Conservation (phyloP, 2,113 vertebrate genomes). For the Oplegnathus fasciatus region DNA sequence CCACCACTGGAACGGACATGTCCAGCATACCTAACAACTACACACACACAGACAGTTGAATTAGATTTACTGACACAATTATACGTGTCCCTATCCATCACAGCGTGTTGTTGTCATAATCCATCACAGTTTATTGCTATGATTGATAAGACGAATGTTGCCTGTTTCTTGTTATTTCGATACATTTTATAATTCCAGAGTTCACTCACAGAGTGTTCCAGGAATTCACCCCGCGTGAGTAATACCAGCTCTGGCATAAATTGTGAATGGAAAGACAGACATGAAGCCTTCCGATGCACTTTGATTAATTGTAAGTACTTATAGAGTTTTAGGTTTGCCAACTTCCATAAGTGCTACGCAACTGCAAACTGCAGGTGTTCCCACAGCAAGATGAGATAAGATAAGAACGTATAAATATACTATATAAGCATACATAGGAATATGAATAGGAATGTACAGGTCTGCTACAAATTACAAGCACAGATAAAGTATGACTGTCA, state of each 20-base stretch:
- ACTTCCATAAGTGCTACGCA: not conserved
- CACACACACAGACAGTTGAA: not conserved
- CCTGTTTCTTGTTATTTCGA: conserved; percentile 10
- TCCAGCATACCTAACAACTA: conserved; percentile 95
- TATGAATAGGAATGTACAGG: no score
- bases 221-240: not conserved
- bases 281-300: not conserved
- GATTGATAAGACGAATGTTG: not conserved
- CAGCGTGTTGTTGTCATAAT: not conserved
- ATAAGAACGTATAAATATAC: not conserved
- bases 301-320: not conserved
- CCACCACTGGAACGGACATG: conserved; percentile 95
- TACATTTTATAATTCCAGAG: not conserved
- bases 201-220: not conserved
- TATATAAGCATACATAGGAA: no score
- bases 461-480: not conserved
- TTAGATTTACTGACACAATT: not conserved
- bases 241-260: not conserved
- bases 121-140: not conserved
- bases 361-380: not conserved
- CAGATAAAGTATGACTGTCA: not conserved
- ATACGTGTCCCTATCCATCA: not conserved
- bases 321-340: not conserved
- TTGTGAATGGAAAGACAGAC: not conserved
- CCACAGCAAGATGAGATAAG: not conserved